Percentiles rank a stretch among this genome's conserved stretches.
Evolutionary conservation across 2,113 vertebrate species (phyloP).

Genomic region (Perca schrenkii): DNA sequence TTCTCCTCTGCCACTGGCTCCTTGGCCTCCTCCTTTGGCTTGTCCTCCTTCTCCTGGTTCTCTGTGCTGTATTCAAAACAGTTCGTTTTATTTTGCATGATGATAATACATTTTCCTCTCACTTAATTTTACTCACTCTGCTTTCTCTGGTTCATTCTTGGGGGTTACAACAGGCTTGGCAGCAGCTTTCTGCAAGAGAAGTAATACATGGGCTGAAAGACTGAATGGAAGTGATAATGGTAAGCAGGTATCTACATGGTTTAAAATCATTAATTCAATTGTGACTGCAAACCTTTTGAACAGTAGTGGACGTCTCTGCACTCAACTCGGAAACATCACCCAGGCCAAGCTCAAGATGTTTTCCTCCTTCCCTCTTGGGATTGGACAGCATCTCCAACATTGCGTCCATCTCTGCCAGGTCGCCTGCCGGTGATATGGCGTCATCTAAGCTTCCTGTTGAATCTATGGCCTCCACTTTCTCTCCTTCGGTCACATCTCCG

Average conservation of each 20-base stretch:
- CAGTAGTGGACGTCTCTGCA: conserved; percentile 69
- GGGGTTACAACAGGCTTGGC: conserved; percentile 77
- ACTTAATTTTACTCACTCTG: conserved; percentile 90
- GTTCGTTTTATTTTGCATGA: background rate
- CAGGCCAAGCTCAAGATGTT: conserved; percentile 91
- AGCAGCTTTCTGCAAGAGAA: conserved; percentile 80
- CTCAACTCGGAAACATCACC: conserved; percentile 91
- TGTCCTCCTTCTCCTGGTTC: conserved; percentile 95
- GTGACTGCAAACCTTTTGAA: conserved; percentile 87
- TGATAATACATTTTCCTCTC: background rate
- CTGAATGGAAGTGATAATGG: background rate
- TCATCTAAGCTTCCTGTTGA: conserved; percentile 82
- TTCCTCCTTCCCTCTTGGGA: conserved; percentile 90
- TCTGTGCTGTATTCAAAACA: conserved; percentile 86
- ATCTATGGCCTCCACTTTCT: conserved; percentile 89
- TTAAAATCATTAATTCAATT: background rate
- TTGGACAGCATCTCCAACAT: conserved; percentile 90
- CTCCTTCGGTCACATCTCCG: conserved; percentile 89
- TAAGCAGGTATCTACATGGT: background rate
- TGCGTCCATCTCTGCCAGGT: conserved; percentile 86
- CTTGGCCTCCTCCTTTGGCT: conserved; percentile 82
- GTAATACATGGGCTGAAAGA: background rate
- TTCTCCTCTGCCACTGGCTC: conserved; percentile 84
- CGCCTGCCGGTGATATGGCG: conserved; percentile 83
- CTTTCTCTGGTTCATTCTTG: conserved; percentile 91